Evolutionary conservation across 37 sponge, comb jelly and placozoan genomes (phyloP).

Genomic region (Bolinopsis microptera): DNA sequence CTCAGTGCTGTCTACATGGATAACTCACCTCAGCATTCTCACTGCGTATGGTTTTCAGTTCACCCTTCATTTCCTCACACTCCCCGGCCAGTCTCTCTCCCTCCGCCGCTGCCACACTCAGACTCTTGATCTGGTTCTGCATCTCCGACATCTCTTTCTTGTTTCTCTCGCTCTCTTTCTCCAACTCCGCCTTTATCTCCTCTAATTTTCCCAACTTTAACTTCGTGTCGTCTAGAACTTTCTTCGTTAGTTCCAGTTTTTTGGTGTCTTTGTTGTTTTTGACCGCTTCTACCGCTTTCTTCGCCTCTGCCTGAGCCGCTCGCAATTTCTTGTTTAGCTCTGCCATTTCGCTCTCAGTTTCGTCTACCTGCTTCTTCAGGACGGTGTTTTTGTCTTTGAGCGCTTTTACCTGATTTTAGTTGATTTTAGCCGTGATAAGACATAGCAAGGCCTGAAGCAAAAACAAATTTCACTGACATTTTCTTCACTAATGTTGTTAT

Average conservation of each 20-base stretch:
- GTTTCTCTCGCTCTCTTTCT: neutral
- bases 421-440: too few relatives aligned
- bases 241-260: constrained; percentile 48
- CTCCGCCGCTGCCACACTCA: constrained; percentile 24
- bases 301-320: neutral
- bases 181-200: constrained; percentile 32
- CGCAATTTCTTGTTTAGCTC: constrained; percentile 59
- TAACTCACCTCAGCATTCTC: constrained; percentile 67
- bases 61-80: constrained; percentile 51
- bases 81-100: constrained; percentile 31
- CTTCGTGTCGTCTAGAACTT: constrained; percentile 37
- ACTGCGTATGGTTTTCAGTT: constrained; percentile 3
- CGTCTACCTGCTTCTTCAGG: constrained; percentile 48
- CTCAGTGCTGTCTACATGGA: constrained; percentile 62
- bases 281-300: constrained; percentile 35
- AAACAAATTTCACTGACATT: too few relatives aligned
- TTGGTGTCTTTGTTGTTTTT: constrained; percentile 59
- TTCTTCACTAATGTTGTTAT: too few relatives aligned
- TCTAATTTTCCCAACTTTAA: neutral
- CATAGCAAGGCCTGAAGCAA: too few relatives aligned
- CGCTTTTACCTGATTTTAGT: neutral
- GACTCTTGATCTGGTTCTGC: neutral
- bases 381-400: constrained; percentile 26
- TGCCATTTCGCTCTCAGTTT: neutral
- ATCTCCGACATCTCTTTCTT: constrained; percentile 24